phyloP scores from a whole-genome alignment of 2,113 vertebrate species.

The Protobothrops flavoviridis region DNA sequence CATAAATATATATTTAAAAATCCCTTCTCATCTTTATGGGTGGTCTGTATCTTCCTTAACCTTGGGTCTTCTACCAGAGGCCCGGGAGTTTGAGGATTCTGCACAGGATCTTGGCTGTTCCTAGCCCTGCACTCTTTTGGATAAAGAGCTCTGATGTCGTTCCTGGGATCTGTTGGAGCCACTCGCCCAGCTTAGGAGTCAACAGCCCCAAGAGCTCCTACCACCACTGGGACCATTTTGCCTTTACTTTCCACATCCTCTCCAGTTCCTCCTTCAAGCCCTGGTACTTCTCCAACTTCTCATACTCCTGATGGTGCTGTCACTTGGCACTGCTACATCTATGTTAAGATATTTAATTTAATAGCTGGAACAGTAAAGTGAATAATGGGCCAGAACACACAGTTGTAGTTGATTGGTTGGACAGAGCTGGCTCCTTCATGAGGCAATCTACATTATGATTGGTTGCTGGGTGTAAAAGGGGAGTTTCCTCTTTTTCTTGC shows the following conservation, averaged over 20 bases:
- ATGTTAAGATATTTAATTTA: background rate
- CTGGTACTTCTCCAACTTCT: background rate
- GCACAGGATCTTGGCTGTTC: background rate
- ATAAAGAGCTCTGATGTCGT: background rate
- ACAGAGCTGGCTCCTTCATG: background rate
- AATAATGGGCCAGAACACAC: background rate
- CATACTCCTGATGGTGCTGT: background rate
- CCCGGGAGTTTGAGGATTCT: background rate
- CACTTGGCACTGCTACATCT: background rate
- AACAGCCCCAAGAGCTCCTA: background rate
- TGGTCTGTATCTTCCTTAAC: background rate
- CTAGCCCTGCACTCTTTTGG: background rate
- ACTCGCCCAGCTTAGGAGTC: background rate
- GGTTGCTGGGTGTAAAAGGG: background rate
- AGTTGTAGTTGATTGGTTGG: background rate
- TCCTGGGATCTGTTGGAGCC: background rate
- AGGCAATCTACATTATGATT: background rate
- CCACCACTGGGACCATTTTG: background rate
- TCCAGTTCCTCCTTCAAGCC: background rate
- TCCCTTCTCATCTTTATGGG: background rate
- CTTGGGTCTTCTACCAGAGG: background rate
- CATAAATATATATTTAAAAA: background rate
- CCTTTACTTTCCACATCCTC: background rate
- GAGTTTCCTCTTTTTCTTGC: background rate
- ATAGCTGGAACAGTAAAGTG: background rate